These are phyloP conservation scores for Gambusia yucatana DNA, from an alignment of 2,797 vertebrate species.

Conservation along the genomic window DNA sequence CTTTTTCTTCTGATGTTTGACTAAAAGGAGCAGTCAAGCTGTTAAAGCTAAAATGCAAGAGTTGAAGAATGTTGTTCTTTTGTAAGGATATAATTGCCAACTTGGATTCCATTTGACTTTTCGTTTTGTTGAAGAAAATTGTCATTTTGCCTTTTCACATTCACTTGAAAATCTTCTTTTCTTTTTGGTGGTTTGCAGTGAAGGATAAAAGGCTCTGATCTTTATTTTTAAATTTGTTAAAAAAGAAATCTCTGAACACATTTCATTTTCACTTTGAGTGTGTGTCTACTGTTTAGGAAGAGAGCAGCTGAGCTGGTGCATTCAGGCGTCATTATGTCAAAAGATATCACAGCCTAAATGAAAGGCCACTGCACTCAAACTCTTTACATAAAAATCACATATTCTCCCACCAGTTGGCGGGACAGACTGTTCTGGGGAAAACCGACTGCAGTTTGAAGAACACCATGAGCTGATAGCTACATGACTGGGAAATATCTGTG, in stretches of 20 bases:
- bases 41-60: background rate
- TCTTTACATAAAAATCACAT: conserved; percentile 39
- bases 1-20: conserved; percentile 15
- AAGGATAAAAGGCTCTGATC: background rate
- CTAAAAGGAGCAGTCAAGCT: conserved; percentile 34
- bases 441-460: conserved; percentile 31
- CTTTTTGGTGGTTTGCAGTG: background rate
- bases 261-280: background rate
- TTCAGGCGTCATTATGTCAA: background rate
- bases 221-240: background rate
- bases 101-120: background rate
- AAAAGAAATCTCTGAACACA: background rate
- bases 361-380: conserved; percentile 49
- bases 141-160: background rate
- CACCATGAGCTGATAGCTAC: background rate
- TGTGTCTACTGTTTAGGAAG: background rate
- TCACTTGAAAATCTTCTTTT: background rate
- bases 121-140: background rate
- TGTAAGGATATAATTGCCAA: background rate
- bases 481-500: background rate
- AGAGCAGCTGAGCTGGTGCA: background rate
- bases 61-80: background rate
- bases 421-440: conserved; percentile 54
- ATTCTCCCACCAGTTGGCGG: conserved; percentile 52
- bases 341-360: conserved; percentile 37